Evolutionary conservation across 2,888 invertebrate species (phyloP), one percentile per base, ranked within the genome.

Genomic region (Anoncus sp.): DNA sequence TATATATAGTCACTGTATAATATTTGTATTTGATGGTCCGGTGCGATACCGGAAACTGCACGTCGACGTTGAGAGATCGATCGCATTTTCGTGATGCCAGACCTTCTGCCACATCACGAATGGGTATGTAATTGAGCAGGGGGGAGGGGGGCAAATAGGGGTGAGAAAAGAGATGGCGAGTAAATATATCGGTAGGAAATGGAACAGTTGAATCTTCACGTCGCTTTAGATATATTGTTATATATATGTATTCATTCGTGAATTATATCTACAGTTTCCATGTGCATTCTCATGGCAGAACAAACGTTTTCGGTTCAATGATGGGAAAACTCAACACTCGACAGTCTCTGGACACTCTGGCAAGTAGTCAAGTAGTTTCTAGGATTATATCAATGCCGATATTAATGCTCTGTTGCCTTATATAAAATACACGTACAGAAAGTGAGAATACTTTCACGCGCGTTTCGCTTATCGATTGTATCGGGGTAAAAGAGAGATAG

Each of bases 11-110:
- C 14, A 20, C 43, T 57, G 24, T 55, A 62, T 43, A 66, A 78
- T 78, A 70, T 74, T 78, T 74, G 62, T 70, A 66, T 78, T 75
- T 70, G 53, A 66, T 74, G 65, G 67, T 77, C 55, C 45, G 53
- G 24, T 31, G 55, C 60, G 69, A 74, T 74, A 74, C 74, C 70
- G 70, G 38, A 62, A 74, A 59, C 14, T 24, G 63, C 31, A 49
- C 40, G 43, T 59, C 20, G 43, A 18, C 20, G 18, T 20, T 31
- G 53, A 12, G 24, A 66, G 74, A 78, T 74, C 55, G 74, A 75
- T 78, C 70, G 62, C 49, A 66, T 70, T 71, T 75, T 62, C 65
- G 59, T 51, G 69, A 49, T 55, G 65, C 69, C 43, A 20, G 27
- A 51, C 24, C 24, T 43, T 70, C 14, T 12, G 27, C 40, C 20